Evolutionary conservation across 1,140 invertebrate species (phyloP), one percentile per base, ranked within the genome.

Genomic region (Bombus huntii): DNA sequence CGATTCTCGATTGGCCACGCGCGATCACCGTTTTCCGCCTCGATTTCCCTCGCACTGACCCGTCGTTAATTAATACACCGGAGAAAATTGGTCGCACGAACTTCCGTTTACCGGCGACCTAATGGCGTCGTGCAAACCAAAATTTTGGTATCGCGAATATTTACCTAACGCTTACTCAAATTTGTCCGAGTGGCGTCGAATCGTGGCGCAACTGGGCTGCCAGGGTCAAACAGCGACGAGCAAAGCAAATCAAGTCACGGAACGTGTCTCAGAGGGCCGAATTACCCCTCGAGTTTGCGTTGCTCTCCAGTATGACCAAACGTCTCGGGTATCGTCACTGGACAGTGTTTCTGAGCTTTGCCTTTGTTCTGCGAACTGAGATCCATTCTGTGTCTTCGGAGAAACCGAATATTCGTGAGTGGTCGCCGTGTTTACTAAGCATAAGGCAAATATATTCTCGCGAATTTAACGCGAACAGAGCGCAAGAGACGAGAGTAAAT

Each of bases 21-120:
- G 25, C 66, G 2, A 18, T 13, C 18, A 10, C 3, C n/a, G 4
- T 53, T 53, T 74, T 53, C 31, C 72, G n/a, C 15, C 25, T 13
- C n/a, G 53, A 13, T 42, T n/a, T 75, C 31, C 44, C 31, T 70
- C 25, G 6, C 18, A 12, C 44, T 6, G 28, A 15, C 25, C 42
- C 34, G 25, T 42, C 22, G 18, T 1, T 53, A 68, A 83, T 83
- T 68, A 57, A 76, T 57, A 76, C 81, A 68, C 15, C 34, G 9
- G 18, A 5, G 22, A 31, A 44, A 68, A 8, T 10, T 18, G n/a
- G 62, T 57, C 57, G 25, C 37, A 34, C 81, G 31, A 42, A 34
- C 47, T 74, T 34, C 42, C 75, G 74, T 83, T 71, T 83, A 42
- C 37, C 25, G 18, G 28, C 44, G 15, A 53, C 1, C 65, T 25